These are phyloP conservation scores for Odontesthes bonariensis DNA, from an alignment of 2,113 vertebrate genomes.

Conservation along the genomic window DNA sequence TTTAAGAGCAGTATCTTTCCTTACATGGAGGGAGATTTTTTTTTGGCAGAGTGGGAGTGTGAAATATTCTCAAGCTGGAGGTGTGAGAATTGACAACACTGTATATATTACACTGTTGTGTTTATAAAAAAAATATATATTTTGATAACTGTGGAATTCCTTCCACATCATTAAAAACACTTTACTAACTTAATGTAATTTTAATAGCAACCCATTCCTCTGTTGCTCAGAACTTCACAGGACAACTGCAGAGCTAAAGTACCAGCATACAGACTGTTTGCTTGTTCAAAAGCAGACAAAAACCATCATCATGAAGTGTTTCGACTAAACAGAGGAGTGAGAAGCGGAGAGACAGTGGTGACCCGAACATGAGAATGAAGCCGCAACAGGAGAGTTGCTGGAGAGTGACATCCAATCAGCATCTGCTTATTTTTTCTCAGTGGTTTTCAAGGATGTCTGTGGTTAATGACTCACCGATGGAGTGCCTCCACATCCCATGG, in stretches of 20 bases:
- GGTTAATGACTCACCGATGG: slow-evolving; percentile 72
- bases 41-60: too few relatives aligned
- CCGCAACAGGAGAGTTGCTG: slow-evolving; percentile 3
- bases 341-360: slow-evolving; percentile 3
- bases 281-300: slow-evolving; percentile 39
- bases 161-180: slow-evolving; percentile 37
- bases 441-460: slow-evolving; percentile 69
- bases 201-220: slow-evolving; percentile 39
- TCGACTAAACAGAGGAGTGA: slow-evolving; percentile 50
- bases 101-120: neutral
- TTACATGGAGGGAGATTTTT: too few relatives aligned
- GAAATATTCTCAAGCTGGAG: too few relatives aligned
- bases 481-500: slow-evolving; percentile 63
- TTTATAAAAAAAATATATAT: slow-evolving; percentile 5
- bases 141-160: slow-evolving; percentile 31
- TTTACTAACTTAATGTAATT: slow-evolving; percentile 17
- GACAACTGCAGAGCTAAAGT: slow-evolving; percentile 10
- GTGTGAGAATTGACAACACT: neutral
- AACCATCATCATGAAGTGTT: slow-evolving; percentile 25
- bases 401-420: slow-evolving; percentile 62
- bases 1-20: too few relatives aligned
- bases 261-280: slow-evolving; percentile 41
- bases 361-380: slow-evolving; percentile 2
- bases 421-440: slow-evolving; percentile 46
- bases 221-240: slow-evolving; percentile 14